Base-by-base conservation (phyloP, 1,140 invertebrate genomes). In the Saxidomus purpurata region DNA sequence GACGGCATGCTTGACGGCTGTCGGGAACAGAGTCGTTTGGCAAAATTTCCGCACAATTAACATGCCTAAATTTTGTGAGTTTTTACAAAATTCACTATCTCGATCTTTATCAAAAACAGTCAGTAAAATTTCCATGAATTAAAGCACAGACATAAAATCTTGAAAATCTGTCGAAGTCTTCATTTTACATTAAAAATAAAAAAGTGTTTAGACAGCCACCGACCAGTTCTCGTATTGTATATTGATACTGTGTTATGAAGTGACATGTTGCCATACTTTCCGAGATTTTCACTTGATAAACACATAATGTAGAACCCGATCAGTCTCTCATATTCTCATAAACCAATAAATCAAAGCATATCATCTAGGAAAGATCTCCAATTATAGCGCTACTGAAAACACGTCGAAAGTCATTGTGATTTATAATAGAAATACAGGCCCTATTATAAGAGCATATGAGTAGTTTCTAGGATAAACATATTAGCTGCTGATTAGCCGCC, bases 301-400 rank as follows among this genome's bases (percentile, higher is more conserved):
- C 76, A 79, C 47, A 79, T 52, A 79, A 52, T 79, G 28, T 59
- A 79, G 47, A 79, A 79, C 76, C 31, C 47, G 6, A 79, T 79
- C 63, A 52, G n/a, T 67, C 31, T 85, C 83, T 85, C 83, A 25
- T 52, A 49, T 85, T 43, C 43, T 43, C 67, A 74, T 59, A 71
- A 74, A 74, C 69, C 83, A 55, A 85, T 85, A 85, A 71, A 85
- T 85, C 83, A 85, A 55, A 55, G 40, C 40, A 55, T 85, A 85
- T 85, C 83, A 85, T 47, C 25, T 36, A 22, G 40, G 34, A 85
- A 69, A 71, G 40, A 85, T 85, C 83, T 85, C 67, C 83, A 85
- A 85, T 85, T 76, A 85, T 55, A 55, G 47, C 28, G 22, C 8
- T 69, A 38, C 40, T 71, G 67, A 47, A 85, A 85, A 85, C 83